Evolutionary conservation across 37 sponge, comb jelly and placozoan species (phyloP).

Genomic region (Crambe crambe): DNA sequence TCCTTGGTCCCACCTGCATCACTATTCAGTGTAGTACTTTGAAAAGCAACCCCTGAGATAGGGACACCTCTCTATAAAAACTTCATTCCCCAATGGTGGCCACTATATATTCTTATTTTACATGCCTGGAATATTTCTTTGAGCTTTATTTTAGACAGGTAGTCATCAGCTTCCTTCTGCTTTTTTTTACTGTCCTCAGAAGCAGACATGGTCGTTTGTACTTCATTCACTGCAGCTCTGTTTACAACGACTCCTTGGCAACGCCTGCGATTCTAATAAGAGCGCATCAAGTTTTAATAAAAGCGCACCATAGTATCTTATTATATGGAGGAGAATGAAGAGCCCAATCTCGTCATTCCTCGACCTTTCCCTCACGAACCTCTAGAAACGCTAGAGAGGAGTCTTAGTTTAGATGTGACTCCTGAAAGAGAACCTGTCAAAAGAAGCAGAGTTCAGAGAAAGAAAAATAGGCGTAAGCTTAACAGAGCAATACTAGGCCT

Average conservation of each 20-base stretch:
- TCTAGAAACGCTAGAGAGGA: background rate
- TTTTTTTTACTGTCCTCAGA: background rate
- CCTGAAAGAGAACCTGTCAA: slow-evolving; percentile 18
- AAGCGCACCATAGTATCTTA: slow-evolving; percentile 4
- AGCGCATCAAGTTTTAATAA: slow-evolving; percentile 8
- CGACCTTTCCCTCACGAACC: slow-evolving; percentile 25
- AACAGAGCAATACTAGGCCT: no score
- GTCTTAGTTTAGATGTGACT: slow-evolving; percentile 33
- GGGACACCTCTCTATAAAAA: no score
- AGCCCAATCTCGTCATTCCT: slow-evolving; percentile 26
- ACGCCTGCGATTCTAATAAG: slow-evolving; percentile 15
- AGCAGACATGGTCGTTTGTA: background rate
- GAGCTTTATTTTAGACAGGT: slow-evolving; percentile 53
- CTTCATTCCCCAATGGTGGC: no score
- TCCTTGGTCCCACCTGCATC: no score
- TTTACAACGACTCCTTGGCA: slow-evolving; percentile 4
- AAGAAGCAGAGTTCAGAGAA: background rate
- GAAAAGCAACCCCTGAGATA: no score
- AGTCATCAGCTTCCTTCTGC: slow-evolving; percentile 54
- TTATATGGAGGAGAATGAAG: background rate
- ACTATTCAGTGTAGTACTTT: no score
- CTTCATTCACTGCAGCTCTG: background rate
- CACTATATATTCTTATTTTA: background rate
- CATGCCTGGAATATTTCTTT: slow-evolving; percentile 64
- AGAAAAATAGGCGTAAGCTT: background rate